Evolutionary conservation across 2,797 vertebrate genomes (phyloP).

Genomic region (Galago senegalensis): DNA sequence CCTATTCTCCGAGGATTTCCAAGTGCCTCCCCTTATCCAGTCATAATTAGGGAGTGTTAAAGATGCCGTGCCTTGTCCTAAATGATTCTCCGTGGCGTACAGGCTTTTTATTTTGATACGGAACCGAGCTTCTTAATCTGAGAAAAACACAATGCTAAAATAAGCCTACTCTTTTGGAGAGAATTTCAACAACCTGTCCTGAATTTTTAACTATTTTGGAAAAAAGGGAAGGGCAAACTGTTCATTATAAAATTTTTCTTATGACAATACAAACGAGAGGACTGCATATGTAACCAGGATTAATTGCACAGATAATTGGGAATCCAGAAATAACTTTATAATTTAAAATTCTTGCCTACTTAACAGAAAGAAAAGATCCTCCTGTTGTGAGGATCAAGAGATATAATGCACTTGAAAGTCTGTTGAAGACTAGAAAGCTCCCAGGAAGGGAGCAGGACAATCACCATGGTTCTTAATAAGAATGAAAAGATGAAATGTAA

Average conservation of each 20-base stretch:
- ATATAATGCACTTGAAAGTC: not conserved
- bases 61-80: slow-evolving; percentile 65
- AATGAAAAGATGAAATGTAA: slow-evolving; percentile 36
- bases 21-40: slow-evolving; percentile 59
- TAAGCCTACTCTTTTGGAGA: slow-evolving; percentile 80
- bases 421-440: slow-evolving; percentile 29
- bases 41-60: slow-evolving; percentile 79
- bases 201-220: slow-evolving; percentile 83
- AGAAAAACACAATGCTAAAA: slow-evolving; percentile 80
- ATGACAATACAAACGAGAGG: slow-evolving; percentile 79
- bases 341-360: slow-evolving; percentile 76
- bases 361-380: slow-evolving; percentile 43
- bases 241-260: slow-evolving; percentile 81
- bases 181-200: slow-evolving; percentile 84
- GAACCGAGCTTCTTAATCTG: slow-evolving; percentile 76
- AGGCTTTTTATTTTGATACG: slow-evolving; percentile 82
- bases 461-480: not conserved
- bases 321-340: slow-evolving; percentile 81
- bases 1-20: slow-evolving; percentile 76
- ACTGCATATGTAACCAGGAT: slow-evolving; percentile 79
- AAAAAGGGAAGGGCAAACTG: slow-evolving; percentile 77
- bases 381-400: slow-evolving; percentile 67
- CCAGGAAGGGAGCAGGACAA: slow-evolving; percentile 12
- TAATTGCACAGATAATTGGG: slow-evolving; percentile 84
- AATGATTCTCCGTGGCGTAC: slow-evolving; percentile 74